A percentile compares a stretch with the other conserved stretches of the same genome.
Evolutionary conservation across 2,113 vertebrate genomes (phyloP).

Genomic region (Petaurus breviceps): DNA sequence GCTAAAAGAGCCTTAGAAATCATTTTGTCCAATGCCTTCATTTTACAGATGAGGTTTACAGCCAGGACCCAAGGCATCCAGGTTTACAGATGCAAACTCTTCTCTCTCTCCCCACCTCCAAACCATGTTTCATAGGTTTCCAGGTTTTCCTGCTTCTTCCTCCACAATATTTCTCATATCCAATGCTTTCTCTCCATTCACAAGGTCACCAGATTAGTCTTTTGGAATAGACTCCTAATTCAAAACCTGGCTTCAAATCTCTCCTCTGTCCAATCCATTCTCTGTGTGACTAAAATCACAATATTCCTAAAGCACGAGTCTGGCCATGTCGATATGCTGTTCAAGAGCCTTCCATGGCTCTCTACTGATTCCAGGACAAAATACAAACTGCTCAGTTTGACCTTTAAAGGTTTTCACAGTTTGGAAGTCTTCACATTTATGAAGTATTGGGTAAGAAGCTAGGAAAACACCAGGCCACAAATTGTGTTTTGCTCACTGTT

Average conservation of each 20-base stretch:
- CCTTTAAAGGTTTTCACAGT: not conserved
- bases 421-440: not conserved
- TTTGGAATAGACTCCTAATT: not conserved
- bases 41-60: not conserved
- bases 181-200: no score
- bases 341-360: not conserved
- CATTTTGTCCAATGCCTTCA: not conserved
- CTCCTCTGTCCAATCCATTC: not conserved
- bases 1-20: not conserved
- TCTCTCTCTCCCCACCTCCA: not conserved
- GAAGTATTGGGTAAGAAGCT: not conserved
- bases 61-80: not conserved
- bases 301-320: not conserved
- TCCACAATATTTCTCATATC: not conserved
- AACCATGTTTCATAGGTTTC: not conserved
- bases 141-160: not conserved
- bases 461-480: not conserved
- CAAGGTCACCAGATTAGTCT: not conserved
- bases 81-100: not conserved
- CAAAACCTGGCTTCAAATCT: not conserved
- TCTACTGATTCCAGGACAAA: not conserved
- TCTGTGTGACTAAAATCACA: not conserved
- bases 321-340: not conserved
- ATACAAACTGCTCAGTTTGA: not conserved
- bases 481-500: not conserved